Conservation (phyloP, 2,113 vertebrate species). For the Chamaetylas fuelleborni region DNA sequence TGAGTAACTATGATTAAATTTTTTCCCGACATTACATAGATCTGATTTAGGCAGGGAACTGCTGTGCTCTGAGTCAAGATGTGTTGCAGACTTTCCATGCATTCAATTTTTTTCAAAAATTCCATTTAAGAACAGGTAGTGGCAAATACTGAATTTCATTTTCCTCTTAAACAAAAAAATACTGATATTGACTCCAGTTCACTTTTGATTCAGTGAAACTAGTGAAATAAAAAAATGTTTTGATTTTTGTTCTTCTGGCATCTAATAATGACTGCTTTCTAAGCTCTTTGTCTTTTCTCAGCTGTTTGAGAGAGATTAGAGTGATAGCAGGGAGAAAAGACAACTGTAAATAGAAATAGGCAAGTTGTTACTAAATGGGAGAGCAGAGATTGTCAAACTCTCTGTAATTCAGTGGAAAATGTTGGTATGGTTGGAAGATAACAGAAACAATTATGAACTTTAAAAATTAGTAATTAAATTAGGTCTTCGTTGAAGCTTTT, state of each 20-base stretch:
- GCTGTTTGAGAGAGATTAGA: neutral
- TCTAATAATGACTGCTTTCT: neutral
- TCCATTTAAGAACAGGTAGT: neutral
- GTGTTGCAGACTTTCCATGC: neutral
- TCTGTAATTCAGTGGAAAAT: neutral
- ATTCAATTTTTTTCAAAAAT: neutral
- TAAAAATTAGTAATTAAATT: slow-evolving; percentile 32
- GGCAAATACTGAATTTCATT: neutral
- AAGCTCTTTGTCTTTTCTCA: neutral
- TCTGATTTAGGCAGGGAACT: neutral
- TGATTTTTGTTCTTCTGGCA: neutral
- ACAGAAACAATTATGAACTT: neutral
- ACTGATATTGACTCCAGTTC: neutral
- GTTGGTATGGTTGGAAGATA: neutral
- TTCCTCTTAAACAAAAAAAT: neutral
- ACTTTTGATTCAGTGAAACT: neutral
- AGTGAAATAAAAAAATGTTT: neutral
- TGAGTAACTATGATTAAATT: neutral
- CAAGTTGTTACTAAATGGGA: neutral
- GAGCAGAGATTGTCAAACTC: neutral
- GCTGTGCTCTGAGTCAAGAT: neutral
- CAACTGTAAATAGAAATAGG: neutral
- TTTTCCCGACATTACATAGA: neutral
- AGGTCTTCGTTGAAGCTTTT: neutral
- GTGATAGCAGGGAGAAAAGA: neutral